Evolutionary conservation across 2,113 vertebrate species (phyloP), one percentile per base, ranked within the genome.

Genomic region (Callipepla californica): DNA sequence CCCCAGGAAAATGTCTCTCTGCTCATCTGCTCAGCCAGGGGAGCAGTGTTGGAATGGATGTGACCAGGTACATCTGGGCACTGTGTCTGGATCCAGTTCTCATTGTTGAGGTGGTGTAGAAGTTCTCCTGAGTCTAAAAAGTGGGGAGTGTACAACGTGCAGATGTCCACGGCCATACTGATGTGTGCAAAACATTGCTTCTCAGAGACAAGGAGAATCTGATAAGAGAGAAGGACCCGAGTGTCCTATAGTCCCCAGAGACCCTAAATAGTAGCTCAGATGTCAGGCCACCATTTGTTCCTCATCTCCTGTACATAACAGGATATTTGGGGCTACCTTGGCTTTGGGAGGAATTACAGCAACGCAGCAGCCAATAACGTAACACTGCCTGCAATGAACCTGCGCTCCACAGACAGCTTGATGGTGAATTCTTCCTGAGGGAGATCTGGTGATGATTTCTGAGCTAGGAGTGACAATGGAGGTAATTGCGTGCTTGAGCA

Each of bases 201-300:
- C 51, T 81, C 2, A 1, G 21, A 76, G 20, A 55, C 38, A 14
- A 34, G 22, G 17, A 55, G 20, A 78, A 34, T 3, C 9, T 26
- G 7, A 11, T 1, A 11, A 13, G 0, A 51, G 3, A 21, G 26
- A 0, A 0, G 79, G 57, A 4, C 3, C 5, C 2, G 22, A 30
- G 17, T 13, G 13, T 48, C 36, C 62, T 6, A 0, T 5, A 20
- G 44, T 12, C 30, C 34, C 23, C 28, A 11, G 19, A 75, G 20
- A 5, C 6, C 19, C 28, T 12, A 6, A 23, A 7, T 11, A 14
- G 7, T 0, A 45, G 6, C 50, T 66, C 55, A 34, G 13, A 7
- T 19, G 12, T 50, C 9, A 11, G 48, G 34, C 47, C 23, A 5
- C 13, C 8, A 18, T 30, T n/a, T 18, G 26, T 3, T 32, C 44